phyloP scores from a whole-genome alignment of 2,888 invertebrate genomes.

The Parnassius orleans region DNA sequence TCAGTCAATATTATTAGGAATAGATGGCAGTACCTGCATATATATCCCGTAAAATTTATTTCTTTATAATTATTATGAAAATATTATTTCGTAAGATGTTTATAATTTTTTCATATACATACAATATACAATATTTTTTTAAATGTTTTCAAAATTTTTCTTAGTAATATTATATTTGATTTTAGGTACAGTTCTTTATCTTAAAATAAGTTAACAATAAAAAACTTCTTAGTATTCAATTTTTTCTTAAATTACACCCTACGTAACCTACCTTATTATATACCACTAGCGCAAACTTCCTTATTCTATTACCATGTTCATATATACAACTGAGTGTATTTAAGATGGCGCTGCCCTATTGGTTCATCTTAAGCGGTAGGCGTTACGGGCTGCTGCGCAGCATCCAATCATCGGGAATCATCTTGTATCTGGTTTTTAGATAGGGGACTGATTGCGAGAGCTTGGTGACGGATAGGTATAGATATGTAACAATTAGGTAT shows the following conservation, averaged over 20 bases:
- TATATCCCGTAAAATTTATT: not conserved
- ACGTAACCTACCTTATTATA: too few species aligned
- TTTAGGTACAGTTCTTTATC: too few species aligned
- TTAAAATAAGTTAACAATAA: too few species aligned
- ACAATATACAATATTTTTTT: not conserved
- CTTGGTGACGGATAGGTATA: conserved; percentile 6
- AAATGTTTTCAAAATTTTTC: not conserved
- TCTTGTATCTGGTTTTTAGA: conserved; percentile 34
- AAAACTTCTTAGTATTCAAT: too few species aligned
- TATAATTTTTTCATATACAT: too few species aligned
- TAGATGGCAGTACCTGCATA: conserved; percentile 15
- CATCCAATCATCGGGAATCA: conserved; percentile 55
- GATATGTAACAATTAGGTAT: conserved; percentile 23
- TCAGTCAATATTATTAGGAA: not conserved
- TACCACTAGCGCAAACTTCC: not conserved
- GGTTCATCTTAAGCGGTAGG: conserved; percentile 45
- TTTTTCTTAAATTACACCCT: too few species aligned
- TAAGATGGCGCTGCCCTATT: conserved; percentile 45
- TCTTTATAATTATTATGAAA: not conserved
- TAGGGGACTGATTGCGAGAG: conserved; percentile 32
- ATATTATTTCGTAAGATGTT: not conserved
- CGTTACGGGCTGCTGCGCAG: conserved; percentile 50
- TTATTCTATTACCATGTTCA: conserved; percentile 17
- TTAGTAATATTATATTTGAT: not conserved
- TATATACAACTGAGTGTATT: conserved; percentile 32